Base-by-base conservation (phyloP, 30 jellyfish, hydroid and myxozoan species). In the Calvadosia cruxmelitensis region DNA sequence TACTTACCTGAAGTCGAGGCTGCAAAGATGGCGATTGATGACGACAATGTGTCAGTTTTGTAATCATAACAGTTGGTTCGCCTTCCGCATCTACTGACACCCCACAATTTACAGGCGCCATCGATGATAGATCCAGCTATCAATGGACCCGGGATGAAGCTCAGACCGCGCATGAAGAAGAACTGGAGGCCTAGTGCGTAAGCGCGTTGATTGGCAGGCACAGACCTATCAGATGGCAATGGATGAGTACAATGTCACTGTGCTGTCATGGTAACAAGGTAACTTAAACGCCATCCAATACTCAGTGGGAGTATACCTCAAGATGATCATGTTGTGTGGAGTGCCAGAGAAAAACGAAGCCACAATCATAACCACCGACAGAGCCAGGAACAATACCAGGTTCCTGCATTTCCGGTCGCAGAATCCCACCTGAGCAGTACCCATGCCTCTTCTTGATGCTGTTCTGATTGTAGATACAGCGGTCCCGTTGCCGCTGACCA, bases 131-230 rank as follows among this genome's bases (percentile, higher is more conserved):
- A 48, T 1, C 97, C 97, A 36, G 74, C 57, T 0, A 87, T 72
- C 34, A 87, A 74, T 12, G 97, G 97, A 15, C 93, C 97, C 3
- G 94, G 97, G 12, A 87, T 67, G 48, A 87, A 87, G 65, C 94
- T 80, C 50, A 87, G 70, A 65, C 93, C 52, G 15, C 97, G 94
- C 94, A 87, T 52, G 80, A 87, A 69, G 52, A 87, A 64, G 52
- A 80, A 81, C 63, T 87, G 94, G 42, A 78, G 28, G 1, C 97
- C 97, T 13, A 87, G 69, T 12, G 94, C 97, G 66, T 29, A 87
- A 1, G 97, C 84, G 29, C 97, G 64, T 51, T 87, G 97, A 57
- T 87, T 87, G 64, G 79, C 97, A 2, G 97, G 94, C 29, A 87
- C 97, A 29, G 84, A 73, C 69, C 97, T 87, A 50, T 13, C 49